Conservation (phyloP, 2,888 invertebrate species). For the Drosophila merina region DNA sequence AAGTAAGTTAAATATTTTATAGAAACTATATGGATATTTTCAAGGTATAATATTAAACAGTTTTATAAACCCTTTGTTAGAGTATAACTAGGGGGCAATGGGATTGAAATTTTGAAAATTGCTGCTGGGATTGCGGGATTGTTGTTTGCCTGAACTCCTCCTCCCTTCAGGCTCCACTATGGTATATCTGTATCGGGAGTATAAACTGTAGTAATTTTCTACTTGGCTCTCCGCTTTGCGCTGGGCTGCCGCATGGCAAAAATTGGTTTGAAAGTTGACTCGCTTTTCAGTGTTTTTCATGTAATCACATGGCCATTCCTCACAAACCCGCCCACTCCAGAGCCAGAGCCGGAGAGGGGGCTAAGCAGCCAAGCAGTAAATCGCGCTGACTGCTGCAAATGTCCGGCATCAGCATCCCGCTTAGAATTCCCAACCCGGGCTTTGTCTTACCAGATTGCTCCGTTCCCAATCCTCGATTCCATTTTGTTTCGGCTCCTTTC, state of each 20-base stretch:
- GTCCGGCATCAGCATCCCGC: constrained; percentile 39
- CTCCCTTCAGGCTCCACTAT: neutral
- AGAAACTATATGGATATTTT: too few relatives aligned
- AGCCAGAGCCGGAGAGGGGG: constrained; percentile 13
- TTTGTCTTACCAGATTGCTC: constrained; percentile 42
- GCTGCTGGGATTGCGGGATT: constrained; percentile 79
- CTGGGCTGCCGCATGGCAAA: constrained; percentile 54
- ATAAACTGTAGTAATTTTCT: constrained; percentile 65
- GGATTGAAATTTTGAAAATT: constrained; percentile 79
- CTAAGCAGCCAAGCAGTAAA: constrained; percentile 72
- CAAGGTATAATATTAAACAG: too few relatives aligned
- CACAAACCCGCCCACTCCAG: constrained; percentile 7
- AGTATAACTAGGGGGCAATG: constrained; percentile 42
- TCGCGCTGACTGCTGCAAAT: constrained; percentile 62
- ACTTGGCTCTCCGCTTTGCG: constrained; percentile 27
- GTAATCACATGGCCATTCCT: constrained; percentile 58
- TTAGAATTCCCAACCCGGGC: constrained; percentile 45
- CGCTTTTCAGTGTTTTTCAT: constrained; percentile 48
- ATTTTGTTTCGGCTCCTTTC: constrained; percentile 39
- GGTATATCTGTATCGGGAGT: constrained; percentile 29
- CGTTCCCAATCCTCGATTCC: constrained; percentile 27
- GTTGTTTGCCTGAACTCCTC: constrained; percentile 37
- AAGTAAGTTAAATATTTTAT: too few relatives aligned
- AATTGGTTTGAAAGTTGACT: constrained; percentile 59
- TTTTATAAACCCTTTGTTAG: constrained; percentile 2